Base-by-base conservation (phyloP, 2,113 vertebrate species). In the Bombycilla garrulus region DNA sequence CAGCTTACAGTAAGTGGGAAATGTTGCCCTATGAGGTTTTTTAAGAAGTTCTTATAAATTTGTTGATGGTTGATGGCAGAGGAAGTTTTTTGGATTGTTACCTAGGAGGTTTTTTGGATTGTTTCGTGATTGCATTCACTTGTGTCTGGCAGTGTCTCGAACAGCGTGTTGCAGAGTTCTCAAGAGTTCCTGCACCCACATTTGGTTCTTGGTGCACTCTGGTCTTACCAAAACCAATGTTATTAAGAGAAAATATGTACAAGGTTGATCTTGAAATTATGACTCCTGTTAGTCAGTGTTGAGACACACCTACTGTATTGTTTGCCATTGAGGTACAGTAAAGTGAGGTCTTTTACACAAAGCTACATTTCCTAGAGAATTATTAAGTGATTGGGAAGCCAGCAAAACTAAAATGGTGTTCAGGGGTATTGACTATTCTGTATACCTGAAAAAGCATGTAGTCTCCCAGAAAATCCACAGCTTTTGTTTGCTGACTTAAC, bases 161-260 rank as follows among this genome's bases (percentile, higher is more conserved):
- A 5, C 5, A 9, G 23, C 9, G 1, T 8, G 22, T 61, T 1
- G 0, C 23, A 22, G 35, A 67, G 29, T 26, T 54, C 33, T 51
- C 50, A 36, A n/a, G 56, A 22, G 36, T 83, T 73, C 36, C 70
- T 69, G 48, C 23, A 48, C 51, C 21, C 24, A 9, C 50, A 2
- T 19, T 26, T 26, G 21, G 29, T 81, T 35, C 38, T 74, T 23
- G 24, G 42, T 66, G 48, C 40, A 16, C 51, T 35, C 69, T 64
- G 36, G 5, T 76, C 29, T 72, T 72, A n/a, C 25, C 26, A 66
- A 50, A 83, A 86, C 5, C 15, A 44, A 5, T 19, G 10, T 20
- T 24, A 47, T 18, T 21, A 47, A 40, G 21, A 62, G 47, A 72
- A 76, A 73, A 23, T 29, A 4, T 8, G 8, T 40, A 60, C 25